These are phyloP conservation scores for Oreotragus oreotragus DNA, from an alignment of 2,113 vertebrate species.

Conservation along the genomic window DNA sequence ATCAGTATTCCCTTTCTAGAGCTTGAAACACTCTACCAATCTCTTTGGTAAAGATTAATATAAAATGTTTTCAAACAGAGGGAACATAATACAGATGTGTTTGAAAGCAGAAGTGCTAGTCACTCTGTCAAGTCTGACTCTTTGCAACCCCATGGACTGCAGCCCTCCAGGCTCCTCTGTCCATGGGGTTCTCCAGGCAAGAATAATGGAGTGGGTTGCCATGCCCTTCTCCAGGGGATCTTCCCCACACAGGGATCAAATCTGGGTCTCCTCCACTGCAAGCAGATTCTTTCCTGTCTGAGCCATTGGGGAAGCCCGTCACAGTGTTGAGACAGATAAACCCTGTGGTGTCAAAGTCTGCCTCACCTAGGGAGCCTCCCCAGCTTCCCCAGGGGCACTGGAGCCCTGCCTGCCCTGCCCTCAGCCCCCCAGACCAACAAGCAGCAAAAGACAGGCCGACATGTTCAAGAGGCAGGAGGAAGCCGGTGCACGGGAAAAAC, in stretches of 20 bases:
- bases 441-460: background rate
- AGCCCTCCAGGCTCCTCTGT: background rate
- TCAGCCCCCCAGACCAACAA: background rate
- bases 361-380: background rate
- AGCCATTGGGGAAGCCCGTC: background rate
- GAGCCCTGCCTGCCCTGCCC: fast-evolving
- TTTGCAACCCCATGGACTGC: background rate
- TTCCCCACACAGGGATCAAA: background rate
- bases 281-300: background rate
- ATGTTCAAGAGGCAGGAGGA: background rate
- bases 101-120: background rate
- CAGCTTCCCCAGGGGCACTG: background rate
- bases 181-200: background rate
- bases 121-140: background rate
- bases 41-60: background rate
- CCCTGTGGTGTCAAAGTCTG: no score
- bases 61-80: background rate
- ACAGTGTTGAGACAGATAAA: background rate
- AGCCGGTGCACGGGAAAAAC: background rate
- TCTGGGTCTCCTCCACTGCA: background rate
- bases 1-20: background rate
- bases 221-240: background rate
- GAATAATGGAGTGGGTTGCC: background rate
- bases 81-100: background rate
- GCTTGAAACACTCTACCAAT: background rate